These are phyloP conservation scores for Crotalus horridus DNA, from an alignment of 2,113 vertebrate genomes.

Conservation along the genomic window DNA sequence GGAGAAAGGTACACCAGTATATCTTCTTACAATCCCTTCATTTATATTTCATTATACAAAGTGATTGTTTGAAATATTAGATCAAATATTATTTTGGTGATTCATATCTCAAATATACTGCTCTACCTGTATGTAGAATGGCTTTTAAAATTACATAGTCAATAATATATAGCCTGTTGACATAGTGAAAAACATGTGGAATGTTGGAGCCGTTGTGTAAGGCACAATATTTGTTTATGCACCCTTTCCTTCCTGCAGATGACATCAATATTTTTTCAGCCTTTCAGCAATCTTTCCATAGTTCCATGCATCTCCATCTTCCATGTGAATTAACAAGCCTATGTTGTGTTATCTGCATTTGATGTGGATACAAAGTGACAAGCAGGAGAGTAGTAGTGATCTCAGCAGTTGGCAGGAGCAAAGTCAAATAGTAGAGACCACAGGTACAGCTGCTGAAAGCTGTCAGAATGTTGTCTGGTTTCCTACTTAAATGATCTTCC, in stretches of 20 bases:
- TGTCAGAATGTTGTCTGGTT: conserved; percentile 34
- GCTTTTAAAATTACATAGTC: conserved; percentile 24
- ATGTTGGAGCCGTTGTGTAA: conserved; percentile 36
- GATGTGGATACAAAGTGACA: conserved; percentile 41
- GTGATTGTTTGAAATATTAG: background rate
- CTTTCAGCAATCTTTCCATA: conserved; percentile 59
- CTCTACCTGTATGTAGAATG: background rate
- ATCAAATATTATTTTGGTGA: background rate
- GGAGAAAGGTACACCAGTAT: background rate
- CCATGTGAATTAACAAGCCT: conserved; percentile 30
- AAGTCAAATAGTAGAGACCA: background rate
- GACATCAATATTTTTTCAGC: conserved; percentile 35
- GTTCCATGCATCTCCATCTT: conserved; percentile 40
- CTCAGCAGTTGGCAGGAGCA: background rate
- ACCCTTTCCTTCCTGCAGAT: conserved; percentile 31
- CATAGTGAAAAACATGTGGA: conserved; percentile 37
- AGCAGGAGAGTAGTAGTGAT: conserved; percentile 18
- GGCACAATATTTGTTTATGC: conserved; percentile 20
- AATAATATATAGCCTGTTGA: conserved; percentile 25
- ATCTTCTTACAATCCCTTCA: background rate
- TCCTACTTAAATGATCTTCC: conserved; percentile 37
- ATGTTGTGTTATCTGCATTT: conserved; percentile 47
- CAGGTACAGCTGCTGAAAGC: conserved; percentile 37
- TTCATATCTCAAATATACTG: background rate
- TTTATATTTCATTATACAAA: background rate